These are phyloP conservation scores for Psylliodes chrysocephalus DNA, from an alignment of 2,888 invertebrate genomes.

Conservation along the genomic window DNA sequence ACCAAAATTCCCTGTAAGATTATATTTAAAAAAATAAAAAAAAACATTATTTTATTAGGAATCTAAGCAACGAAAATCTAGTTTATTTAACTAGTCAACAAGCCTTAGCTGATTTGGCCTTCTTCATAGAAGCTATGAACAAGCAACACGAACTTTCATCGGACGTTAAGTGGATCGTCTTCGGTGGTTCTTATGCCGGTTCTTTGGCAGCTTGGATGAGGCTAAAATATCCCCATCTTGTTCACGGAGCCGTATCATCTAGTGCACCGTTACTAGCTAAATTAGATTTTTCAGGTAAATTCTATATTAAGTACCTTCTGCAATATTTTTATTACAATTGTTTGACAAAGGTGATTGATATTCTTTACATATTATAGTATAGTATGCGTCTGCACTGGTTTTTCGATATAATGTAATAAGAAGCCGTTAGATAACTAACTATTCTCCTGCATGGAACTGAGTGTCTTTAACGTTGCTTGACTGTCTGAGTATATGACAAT, in stretches of 20 bases:
- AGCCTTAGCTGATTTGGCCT: slow-evolving; percentile 87
- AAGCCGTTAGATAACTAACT: too few species aligned
- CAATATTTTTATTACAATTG: too few species aligned
- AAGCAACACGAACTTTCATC: slow-evolving; percentile 68
- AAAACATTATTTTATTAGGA: slow-evolving; percentile 77
- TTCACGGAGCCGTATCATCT: slow-evolving; percentile 86
- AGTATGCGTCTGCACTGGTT: too few species aligned
- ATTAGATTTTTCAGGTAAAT: slow-evolving; percentile 81
- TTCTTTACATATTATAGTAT: too few species aligned
- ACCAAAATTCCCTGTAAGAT: too few species aligned
- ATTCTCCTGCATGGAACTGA: too few species aligned
- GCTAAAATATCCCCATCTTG: slow-evolving; percentile 87
- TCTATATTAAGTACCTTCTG: too few species aligned
- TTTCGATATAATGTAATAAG: too few species aligned
- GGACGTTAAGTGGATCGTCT: slow-evolving; percentile 85
- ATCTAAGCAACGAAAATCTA: slow-evolving; percentile 83
- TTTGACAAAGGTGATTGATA: too few species aligned
- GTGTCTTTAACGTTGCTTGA: too few species aligned
- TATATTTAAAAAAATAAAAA: too few species aligned
- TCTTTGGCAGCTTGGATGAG: slow-evolving; percentile 92
- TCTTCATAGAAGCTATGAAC: slow-evolving; percentile 82
- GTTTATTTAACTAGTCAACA: slow-evolving; percentile 82
- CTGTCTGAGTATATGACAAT: too few species aligned
- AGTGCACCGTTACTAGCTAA: slow-evolving; percentile 90
- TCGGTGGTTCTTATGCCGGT: slow-evolving; percentile 96